Percentiles rank a stretch among this genome's conserved stretches.
These are phyloP conservation scores for Elmis aenea DNA, from an alignment of 2,888 invertebrate genomes.

Conservation along the genomic window DNA sequence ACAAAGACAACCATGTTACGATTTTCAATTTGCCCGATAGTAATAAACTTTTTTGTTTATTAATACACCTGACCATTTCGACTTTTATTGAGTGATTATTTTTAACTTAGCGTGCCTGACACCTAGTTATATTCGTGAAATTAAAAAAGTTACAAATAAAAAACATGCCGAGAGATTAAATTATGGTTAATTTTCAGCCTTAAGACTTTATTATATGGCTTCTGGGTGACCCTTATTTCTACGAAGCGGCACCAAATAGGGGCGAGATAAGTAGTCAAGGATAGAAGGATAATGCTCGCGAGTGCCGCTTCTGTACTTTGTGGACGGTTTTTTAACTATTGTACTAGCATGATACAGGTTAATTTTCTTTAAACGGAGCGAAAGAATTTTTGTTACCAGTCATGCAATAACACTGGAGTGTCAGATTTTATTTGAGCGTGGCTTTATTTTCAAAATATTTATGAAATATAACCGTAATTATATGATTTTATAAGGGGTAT, in stretches of 20 bases:
- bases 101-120: constrained; percentile 32
- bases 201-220: constrained; percentile 31
- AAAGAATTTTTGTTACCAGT: constrained; percentile 20
- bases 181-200: constrained; percentile 31
- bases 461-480: constrained; percentile 13
- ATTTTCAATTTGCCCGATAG: constrained; percentile 17
- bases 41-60: constrained; percentile 31
- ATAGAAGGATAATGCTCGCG: background rate
- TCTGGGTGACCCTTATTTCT: constrained; percentile 20
- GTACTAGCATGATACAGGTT: constrained; percentile 26
- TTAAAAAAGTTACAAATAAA: constrained; percentile 26
- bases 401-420: constrained; percentile 19
- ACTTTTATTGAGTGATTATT: constrained; percentile 35
- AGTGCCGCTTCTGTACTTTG: constrained; percentile 7
- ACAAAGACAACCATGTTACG: no score
- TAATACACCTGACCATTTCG: constrained; percentile 23
- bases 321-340: constrained; percentile 10
- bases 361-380: constrained; percentile 25
- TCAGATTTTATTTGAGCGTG: constrained; percentile 20
- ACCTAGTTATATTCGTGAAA: constrained; percentile 33
- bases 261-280: background rate
- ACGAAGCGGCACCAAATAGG: constrained; percentile 13
- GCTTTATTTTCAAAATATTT: constrained; percentile 16
- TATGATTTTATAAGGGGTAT: constrained; percentile 7
- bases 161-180: constrained; percentile 29